Evolutionary conservation across 2,113 vertebrate species (phyloP).

Genomic region (Thinocorus orbignyianus): DNA sequence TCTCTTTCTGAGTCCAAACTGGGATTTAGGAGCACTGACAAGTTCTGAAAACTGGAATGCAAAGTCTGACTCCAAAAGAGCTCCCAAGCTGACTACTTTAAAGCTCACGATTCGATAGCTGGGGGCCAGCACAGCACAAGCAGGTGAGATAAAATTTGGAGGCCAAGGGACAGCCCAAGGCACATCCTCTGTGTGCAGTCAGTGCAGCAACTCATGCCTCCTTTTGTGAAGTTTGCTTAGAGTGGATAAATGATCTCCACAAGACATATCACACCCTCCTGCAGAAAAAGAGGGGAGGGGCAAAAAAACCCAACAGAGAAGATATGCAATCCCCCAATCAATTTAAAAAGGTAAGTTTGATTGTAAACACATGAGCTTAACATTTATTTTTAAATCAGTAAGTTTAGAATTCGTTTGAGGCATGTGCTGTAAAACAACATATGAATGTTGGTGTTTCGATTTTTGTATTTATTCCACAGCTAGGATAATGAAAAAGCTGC

Average conservation of each 20-base stretch:
- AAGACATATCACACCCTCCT: not conserved
- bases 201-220: not conserved
- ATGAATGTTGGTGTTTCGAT: rapidly evolving
- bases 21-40: not conserved
- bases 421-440: not conserved
- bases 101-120: not conserved
- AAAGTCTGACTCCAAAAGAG: not conserved
- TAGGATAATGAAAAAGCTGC: not conserved
- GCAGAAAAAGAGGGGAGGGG: not conserved
- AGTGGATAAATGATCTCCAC: not conserved
- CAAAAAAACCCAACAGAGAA: not conserved
- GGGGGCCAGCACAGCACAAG: not conserved
- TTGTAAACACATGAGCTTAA: not conserved
- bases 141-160: not conserved
- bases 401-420: not conserved
- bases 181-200: not conserved
- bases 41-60: not conserved
- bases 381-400: not conserved
- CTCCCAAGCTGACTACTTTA: not conserved
- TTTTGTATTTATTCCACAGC: not conserved
- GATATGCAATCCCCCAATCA: not conserved
- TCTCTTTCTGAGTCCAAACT: not conserved
- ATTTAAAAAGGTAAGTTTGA: not conserved
- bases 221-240: not conserved
- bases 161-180: not conserved